These are phyloP conservation scores for Drosophila anceps DNA, from an alignment of 2,888 invertebrate species.

Conservation along the genomic window DNA sequence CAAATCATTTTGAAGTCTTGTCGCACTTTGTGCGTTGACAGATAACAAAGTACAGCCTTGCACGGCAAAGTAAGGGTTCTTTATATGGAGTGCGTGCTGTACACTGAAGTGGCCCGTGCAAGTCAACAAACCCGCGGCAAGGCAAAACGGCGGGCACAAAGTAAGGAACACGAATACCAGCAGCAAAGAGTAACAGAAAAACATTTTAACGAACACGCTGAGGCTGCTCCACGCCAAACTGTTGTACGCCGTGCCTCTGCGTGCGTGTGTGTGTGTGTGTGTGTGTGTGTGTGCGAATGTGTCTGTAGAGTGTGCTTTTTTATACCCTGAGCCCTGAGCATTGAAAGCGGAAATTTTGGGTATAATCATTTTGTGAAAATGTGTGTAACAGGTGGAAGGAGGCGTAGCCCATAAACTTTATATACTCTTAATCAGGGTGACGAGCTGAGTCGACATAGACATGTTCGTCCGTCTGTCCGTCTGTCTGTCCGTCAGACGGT, in stretches of 20 bases:
- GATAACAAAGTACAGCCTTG: no score
- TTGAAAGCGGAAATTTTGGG: not conserved
- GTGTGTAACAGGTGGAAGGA: not conserved
- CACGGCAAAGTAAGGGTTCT: no score
- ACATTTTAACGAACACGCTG: constrained; percentile 15
- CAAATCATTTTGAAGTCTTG: no score
- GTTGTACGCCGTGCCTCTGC: constrained; percentile 4
- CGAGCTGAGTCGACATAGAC: no score
- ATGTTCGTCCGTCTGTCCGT: no score
- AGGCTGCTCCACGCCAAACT: constrained; percentile 31
- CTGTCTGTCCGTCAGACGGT: no score
- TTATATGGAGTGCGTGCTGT: not conserved
- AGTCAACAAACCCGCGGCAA: constrained; percentile 50
- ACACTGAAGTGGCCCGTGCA: constrained; percentile 18
- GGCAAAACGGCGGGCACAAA: constrained; percentile 20
- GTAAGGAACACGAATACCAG: constrained; percentile 12
- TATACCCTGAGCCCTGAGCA: constrained; percentile 3
- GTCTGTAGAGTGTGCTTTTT: constrained; percentile 1
- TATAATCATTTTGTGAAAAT: not conserved
- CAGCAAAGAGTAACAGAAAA: constrained; percentile 18
- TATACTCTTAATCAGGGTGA: not conserved
- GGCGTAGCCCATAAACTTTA: not conserved
- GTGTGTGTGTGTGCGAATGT: not conserved
- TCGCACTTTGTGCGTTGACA: no score
- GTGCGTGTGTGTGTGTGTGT: constrained; percentile 5